Percentiles rank a stretch among this genome's conserved stretches.
Evolutionary conservation across 2,888 invertebrate species (phyloP).

Genomic region (Melangyna quadrimaculata): DNA sequence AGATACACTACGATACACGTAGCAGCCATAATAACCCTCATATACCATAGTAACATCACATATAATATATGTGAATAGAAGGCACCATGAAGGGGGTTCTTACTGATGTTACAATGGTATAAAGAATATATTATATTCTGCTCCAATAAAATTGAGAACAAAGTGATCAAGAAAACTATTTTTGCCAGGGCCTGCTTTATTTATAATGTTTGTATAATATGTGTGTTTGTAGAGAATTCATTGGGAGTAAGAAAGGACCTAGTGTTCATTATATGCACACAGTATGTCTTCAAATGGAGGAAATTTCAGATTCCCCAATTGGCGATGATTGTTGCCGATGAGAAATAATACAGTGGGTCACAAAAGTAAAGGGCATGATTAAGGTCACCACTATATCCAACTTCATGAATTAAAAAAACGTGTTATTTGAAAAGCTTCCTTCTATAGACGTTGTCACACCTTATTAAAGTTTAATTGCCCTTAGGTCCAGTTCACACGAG

Average conservation of each 20-base stretch:
- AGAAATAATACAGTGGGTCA: too few species aligned
- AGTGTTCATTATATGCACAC: neutral
- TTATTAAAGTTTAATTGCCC: too few species aligned
- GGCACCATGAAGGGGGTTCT: too few species aligned
- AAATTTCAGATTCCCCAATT: constrained; percentile 31
- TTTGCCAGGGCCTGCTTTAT: neutral
- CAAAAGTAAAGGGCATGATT: too few species aligned
- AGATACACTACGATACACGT: neutral
- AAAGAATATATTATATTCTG: too few species aligned
- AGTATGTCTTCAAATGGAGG: neutral
- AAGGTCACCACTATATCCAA: too few species aligned
- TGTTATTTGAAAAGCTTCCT: too few species aligned
- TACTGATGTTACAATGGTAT: too few species aligned
- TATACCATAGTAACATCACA: neutral
- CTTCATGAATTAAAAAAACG: too few species aligned
- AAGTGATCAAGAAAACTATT: neutral
- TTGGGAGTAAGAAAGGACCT: neutral
- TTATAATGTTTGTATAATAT: constrained; percentile 10
- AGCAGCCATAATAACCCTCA: neutral
- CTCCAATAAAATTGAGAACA: neutral
- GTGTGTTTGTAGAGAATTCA: neutral
- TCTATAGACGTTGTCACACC: too few species aligned
- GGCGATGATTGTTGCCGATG: constrained; percentile 20
- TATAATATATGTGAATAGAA: too few species aligned
- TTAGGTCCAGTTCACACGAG: too few species aligned